Evolutionary conservation across 1,140 invertebrate genomes (phyloP).

Genomic region (Diorhabda sublineata): DNA sequence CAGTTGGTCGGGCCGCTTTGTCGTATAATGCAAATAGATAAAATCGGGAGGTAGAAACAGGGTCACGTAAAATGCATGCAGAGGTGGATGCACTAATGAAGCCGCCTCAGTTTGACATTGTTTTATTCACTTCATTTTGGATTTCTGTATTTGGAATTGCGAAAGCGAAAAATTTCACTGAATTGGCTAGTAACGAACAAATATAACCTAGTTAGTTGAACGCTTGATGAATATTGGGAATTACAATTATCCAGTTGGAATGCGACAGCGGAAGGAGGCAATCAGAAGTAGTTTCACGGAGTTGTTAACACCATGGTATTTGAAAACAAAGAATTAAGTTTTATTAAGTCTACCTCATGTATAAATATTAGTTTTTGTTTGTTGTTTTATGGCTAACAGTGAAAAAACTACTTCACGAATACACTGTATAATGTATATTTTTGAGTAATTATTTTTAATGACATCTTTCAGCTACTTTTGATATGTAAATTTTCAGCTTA

Average conservation of each 20-base stretch:
- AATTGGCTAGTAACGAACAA: slow-evolving; percentile 10
- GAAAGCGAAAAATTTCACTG: slow-evolving; percentile 15
- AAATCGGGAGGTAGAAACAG: slow-evolving; percentile 8
- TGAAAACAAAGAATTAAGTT: too few species aligned
- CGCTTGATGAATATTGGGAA: slow-evolving; percentile 9
- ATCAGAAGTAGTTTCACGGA: too few species aligned
- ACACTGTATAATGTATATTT: too few species aligned
- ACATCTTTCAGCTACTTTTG: slow-evolving; percentile 10
- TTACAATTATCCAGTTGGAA: slow-evolving; percentile 4
- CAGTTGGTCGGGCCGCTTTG: slow-evolving; percentile 19
- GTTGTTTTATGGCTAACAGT: too few species aligned
- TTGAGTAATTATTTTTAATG: slow-evolving; percentile 18
- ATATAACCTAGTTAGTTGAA: slow-evolving; percentile 13
- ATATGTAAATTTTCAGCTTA: slow-evolving; percentile 16
- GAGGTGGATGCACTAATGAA: slow-evolving; percentile 10
- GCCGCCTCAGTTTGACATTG: slow-evolving; percentile 16
- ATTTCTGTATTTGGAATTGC: slow-evolving; percentile 16
- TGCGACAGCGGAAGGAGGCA: not conserved
- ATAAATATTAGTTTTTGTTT: too few species aligned
- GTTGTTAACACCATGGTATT: too few species aligned
- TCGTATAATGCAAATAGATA: slow-evolving; percentile 17
- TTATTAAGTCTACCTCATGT: too few species aligned
- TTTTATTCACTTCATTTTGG: slow-evolving; percentile 19
- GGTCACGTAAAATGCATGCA: slow-evolving; percentile 14
- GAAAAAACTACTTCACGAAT: too few species aligned